A percentile compares a stretch with the other conserved stretches of the same genome.
These are phyloP conservation scores for Bombyx mori DNA, from an alignment of 1,140 invertebrate genomes.

Conservation along the genomic window DNA sequence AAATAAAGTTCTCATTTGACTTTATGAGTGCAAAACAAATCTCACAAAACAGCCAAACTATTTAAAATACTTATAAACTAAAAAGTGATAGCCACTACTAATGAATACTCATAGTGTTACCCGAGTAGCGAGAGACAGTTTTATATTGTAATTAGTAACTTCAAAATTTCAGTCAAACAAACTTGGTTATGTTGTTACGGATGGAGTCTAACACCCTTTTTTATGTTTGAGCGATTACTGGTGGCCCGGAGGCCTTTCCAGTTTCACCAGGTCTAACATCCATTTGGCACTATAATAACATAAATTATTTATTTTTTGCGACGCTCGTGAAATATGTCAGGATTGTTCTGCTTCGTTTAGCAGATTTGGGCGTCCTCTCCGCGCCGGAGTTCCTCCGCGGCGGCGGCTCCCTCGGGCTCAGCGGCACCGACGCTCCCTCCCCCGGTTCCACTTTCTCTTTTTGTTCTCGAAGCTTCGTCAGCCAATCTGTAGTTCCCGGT, in stretches of 20 bases:
- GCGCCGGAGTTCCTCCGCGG: constrained; percentile 50
- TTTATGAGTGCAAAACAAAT: too few species aligned
- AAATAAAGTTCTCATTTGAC: too few species aligned
- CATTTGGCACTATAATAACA: not conserved
- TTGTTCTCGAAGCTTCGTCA: constrained; percentile 78
- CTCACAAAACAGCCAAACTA: too few species aligned
- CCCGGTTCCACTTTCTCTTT: constrained; percentile 21
- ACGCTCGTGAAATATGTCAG: constrained; percentile 47
- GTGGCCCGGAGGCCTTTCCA: not conserved
- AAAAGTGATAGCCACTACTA: too few species aligned
- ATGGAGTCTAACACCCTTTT: not conserved
- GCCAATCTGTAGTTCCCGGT: constrained; percentile 79
- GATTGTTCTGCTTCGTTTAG: constrained; percentile 37
- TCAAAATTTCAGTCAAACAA: too few species aligned
- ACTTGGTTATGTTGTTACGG: too few species aligned
- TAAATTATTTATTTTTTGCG: constrained; percentile 15
- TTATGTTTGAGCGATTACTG: not conserved
- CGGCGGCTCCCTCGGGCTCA: constrained; percentile 73
- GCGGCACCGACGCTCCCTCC: constrained; percentile 58
- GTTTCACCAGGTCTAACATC: not conserved
- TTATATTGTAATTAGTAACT: too few species aligned
- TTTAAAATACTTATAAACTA: too few species aligned
- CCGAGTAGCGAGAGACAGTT: too few species aligned
- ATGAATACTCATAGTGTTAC: too few species aligned
- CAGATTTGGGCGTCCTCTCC: constrained; percentile 40